A percentile compares a stretch with the other conserved stretches of the same genome.
phyloP scores from a whole-genome alignment of 30 jellyfish, hydroid and myxozoan genomes.

The Hydractinia echinata region DNA sequence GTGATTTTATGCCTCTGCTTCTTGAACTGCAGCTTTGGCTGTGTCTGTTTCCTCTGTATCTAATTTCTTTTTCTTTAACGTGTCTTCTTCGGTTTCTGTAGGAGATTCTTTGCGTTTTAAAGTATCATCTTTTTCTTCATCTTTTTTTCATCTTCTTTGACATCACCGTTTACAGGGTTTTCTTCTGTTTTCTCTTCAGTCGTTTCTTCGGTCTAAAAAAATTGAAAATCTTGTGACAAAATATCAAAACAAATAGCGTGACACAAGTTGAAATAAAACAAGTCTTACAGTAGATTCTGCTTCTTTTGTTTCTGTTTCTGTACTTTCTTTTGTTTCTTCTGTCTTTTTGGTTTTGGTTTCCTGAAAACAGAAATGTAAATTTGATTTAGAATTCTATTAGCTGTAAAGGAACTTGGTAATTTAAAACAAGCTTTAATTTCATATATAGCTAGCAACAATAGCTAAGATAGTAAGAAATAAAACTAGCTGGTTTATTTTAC shows the following conservation, averaged over 20 bases:
- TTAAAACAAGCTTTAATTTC: too few species aligned
- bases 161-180: background rate
- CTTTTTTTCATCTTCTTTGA: background rate
- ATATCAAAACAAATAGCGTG: background rate
- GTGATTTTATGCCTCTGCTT: conserved; percentile 1
- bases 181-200: conserved; percentile 8
- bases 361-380: background rate
- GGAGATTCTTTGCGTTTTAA: conserved; percentile 13
- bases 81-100: background rate
- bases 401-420: too few species aligned
- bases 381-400: too few species aligned
- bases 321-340: background rate
- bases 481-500: too few species aligned
- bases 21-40: conserved; percentile 21
- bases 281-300: conserved; percentile 17
- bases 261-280: background rate
- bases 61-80: background rate
- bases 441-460: too few species aligned
- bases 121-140: conserved; percentile 1
- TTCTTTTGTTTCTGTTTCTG: conserved; percentile 6
- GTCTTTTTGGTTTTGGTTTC: conserved; percentile 3
- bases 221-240: background rate
- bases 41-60: conserved; percentile 4
- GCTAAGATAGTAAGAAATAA: too few species aligned
- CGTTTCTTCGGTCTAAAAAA: background rate